phyloP scores from a whole-genome alignment of 2,888 invertebrate genomes.

The Alsophila aescularia region DNA sequence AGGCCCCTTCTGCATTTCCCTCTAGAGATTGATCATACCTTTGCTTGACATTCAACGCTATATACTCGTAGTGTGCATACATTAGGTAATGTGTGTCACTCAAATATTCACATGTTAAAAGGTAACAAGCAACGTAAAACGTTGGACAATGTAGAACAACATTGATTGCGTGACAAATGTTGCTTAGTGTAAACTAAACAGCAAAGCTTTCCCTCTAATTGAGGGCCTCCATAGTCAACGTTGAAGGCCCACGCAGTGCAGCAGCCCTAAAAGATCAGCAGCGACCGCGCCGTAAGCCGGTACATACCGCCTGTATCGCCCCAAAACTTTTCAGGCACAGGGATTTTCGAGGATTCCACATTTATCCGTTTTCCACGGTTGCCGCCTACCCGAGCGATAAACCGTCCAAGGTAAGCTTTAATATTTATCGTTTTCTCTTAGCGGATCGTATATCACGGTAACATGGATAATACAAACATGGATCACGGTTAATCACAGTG shows the following conservation, averaged over 20 bases:
- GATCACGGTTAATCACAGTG: constrained; percentile 5
- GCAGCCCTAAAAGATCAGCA: constrained; percentile 5
- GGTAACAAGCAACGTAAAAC: no score
- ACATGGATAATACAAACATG: constrained; percentile 12
- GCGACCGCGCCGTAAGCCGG: constrained; percentile 16
- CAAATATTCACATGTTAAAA: no score
- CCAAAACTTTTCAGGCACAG: constrained; percentile 55
- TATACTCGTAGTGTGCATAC: no score
- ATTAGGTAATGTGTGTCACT: no score
- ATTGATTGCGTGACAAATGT: no score
- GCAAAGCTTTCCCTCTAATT: neutral
- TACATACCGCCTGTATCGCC: constrained; percentile 51
- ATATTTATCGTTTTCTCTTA: constrained; percentile 71
- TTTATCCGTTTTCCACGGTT: constrained; percentile 75
- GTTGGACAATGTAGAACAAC: no score
- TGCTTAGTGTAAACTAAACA: no score
- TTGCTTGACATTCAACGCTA: no score
- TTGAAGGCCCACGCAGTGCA: neutral
- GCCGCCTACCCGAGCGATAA: constrained; percentile 64
- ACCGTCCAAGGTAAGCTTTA: constrained; percentile 68
- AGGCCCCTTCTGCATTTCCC: no score
- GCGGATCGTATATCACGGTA: constrained; percentile 42
- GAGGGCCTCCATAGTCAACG: neutral
- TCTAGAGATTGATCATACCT: no score
- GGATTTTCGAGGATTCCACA: constrained; percentile 67